Evolutionary conservation across 2,888 invertebrate genomes (phyloP).

Genomic region (Aleiodes testaceus): DNA sequence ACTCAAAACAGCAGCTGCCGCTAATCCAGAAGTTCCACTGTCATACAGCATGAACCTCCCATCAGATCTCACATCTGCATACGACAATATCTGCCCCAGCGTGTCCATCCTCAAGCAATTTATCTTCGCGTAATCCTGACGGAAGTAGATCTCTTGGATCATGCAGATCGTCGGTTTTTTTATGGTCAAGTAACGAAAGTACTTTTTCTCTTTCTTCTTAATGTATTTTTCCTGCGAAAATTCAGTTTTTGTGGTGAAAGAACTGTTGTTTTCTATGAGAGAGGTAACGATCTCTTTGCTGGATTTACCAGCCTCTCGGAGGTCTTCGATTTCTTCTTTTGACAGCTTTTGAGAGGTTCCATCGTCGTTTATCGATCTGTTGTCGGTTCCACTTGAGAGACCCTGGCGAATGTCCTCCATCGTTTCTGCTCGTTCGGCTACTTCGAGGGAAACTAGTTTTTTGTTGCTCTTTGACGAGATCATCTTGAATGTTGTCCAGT

Average conservation of each 20-base stretch:
- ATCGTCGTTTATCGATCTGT: slow-evolving; percentile 87
- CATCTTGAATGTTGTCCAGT: slow-evolving; percentile 85
- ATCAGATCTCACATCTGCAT: slow-evolving; percentile 85
- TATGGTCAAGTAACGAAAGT: slow-evolving; percentile 87
- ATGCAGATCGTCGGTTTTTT: slow-evolving; percentile 86
- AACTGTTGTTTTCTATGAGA: slow-evolving; percentile 91
- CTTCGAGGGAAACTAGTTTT: slow-evolving; percentile 56
- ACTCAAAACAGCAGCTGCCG: slow-evolving; percentile 88
- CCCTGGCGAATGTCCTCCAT: slow-evolving; percentile 79
- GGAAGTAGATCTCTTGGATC: slow-evolving; percentile 89
- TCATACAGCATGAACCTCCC: slow-evolving; percentile 90
- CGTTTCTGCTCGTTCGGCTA: slow-evolving; percentile 76
- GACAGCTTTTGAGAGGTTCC: slow-evolving; percentile 88
- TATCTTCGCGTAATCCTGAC: slow-evolving; percentile 84
- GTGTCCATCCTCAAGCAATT: slow-evolving; percentile 89
- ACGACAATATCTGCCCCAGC: slow-evolving; percentile 89
- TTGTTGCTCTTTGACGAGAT: slow-evolving; percentile 74
- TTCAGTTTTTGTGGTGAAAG: slow-evolving; percentile 92
- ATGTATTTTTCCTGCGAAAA: slow-evolving; percentile 96
- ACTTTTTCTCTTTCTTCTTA: slow-evolving; percentile 95
- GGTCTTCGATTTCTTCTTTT: slow-evolving; percentile 85
- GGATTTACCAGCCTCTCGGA: slow-evolving; percentile 84
- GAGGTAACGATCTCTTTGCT: slow-evolving; percentile 90
- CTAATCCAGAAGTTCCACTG: slow-evolving; percentile 88
- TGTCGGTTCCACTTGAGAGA: slow-evolving; percentile 82